These are phyloP conservation scores for Drosophila sechellia DNA, from an alignment of 1,140 invertebrate species.

Conservation along the genomic window DNA sequence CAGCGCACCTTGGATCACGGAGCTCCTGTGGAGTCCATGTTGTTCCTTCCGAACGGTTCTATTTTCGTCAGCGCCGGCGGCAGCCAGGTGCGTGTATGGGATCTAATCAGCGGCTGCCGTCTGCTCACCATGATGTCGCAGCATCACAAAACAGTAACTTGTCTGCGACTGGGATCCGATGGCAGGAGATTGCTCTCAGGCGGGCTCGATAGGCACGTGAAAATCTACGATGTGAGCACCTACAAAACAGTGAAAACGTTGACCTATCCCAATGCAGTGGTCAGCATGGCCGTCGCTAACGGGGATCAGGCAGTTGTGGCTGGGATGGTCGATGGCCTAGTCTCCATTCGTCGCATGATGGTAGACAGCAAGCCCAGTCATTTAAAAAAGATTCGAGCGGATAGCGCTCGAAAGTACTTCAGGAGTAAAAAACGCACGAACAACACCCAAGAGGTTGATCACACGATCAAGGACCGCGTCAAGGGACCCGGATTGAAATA, in stretches of 20 bases:
- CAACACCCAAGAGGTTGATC: conserved; percentile 85
- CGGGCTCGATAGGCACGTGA: conserved; percentile 96
- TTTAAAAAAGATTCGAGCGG: conserved; percentile 68
- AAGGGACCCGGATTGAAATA: conserved; percentile 85
- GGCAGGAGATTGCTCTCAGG: conserved; percentile 93
- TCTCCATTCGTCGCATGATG: conserved; percentile 93
- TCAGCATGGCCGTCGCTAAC: conserved; percentile 92
- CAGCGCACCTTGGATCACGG: conserved; percentile 93
- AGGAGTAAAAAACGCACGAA: conserved; percentile 28
- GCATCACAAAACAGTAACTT: conserved; percentile 97
- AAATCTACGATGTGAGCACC: conserved; percentile 95
- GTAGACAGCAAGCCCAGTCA: conserved; percentile 84
- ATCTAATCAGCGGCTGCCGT: conserved; percentile 93
- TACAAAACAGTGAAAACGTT: conserved; percentile 95
- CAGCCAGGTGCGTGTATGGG: conserved; percentile 97
- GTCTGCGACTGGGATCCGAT: conserved; percentile 91
- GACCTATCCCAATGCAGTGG: conserved; percentile 94
- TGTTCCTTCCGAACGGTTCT: conserved; percentile 95
- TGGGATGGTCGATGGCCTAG: conserved; percentile 96
- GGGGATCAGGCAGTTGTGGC: conserved; percentile 94
- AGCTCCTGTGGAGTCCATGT: conserved; percentile 94
- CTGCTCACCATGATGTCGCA: conserved; percentile 91
- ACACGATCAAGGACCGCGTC: conserved; percentile 85
- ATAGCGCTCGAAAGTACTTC: conserved; percentile 67
- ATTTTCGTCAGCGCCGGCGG: conserved; percentile 97